Conservation (phyloP, 2,888 invertebrate genomes). For the Pteria penguin region DNA sequence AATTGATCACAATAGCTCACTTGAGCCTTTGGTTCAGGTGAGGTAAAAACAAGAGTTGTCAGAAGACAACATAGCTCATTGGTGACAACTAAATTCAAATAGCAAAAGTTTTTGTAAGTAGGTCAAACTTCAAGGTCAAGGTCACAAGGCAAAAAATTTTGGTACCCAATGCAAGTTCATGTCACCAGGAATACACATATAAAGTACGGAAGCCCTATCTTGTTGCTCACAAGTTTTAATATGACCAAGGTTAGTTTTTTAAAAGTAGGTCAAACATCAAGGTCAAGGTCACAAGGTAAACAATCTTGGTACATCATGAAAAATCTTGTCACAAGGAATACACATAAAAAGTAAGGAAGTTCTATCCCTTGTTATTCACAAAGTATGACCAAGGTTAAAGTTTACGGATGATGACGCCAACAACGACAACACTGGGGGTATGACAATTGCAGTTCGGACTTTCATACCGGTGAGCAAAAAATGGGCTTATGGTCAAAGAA, state of each 20-base stretch:
- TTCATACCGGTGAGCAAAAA: too few species aligned
- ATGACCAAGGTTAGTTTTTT: not conserved
- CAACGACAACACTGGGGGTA: too few species aligned
- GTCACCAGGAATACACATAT: not conserved
- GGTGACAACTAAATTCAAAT: too few species aligned
- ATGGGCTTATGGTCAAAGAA: too few species aligned
- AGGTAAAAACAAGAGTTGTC: too few species aligned
- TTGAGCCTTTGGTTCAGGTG: too few species aligned
- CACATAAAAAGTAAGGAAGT: not conserved
- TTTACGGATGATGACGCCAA: too few species aligned
- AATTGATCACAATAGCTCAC: too few species aligned
- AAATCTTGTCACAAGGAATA: not conserved
- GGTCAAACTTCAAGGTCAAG: not conserved
- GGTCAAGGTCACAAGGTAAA: not conserved
- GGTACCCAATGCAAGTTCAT: too few species aligned
- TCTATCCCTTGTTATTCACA: not conserved
- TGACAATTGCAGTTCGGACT: too few species aligned
- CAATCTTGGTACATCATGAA: not conserved
- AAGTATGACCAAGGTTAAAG: not conserved
- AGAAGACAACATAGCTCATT: too few species aligned
- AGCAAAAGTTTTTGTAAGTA: too few species aligned
- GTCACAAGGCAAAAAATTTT: not conserved
- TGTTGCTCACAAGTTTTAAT: not conserved
- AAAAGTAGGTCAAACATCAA: not conserved
- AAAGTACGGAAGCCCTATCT: not conserved